Evolutionary conservation across 2,888 invertebrate genomes (phyloP).

Genomic region (Hirtodrosophila confusa): DNA sequence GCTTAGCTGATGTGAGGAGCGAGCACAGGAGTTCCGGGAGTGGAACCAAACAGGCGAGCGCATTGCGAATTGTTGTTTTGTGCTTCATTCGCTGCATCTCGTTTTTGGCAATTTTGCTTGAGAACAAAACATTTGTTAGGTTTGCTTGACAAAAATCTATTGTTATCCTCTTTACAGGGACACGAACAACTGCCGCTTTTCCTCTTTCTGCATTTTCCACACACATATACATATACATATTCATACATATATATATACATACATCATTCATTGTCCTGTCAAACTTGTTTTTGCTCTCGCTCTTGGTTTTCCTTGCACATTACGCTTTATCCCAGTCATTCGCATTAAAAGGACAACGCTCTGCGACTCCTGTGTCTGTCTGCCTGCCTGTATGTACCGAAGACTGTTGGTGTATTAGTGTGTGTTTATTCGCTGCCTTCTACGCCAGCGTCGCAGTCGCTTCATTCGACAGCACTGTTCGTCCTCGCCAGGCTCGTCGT

Average conservation of each 20-base stretch:
- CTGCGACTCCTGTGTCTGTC: slow-evolving; percentile 43
- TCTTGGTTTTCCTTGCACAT: slow-evolving; percentile 63
- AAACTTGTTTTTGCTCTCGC: slow-evolving; percentile 73
- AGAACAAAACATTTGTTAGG: slow-evolving; percentile 26
- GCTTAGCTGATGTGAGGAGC: not conserved
- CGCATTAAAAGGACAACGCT: slow-evolving; percentile 80
- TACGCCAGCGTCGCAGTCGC: slow-evolving; percentile 31
- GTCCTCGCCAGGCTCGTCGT: slow-evolving; percentile 66
- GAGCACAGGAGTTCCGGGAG: slow-evolving; percentile 4
- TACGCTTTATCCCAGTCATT: slow-evolving; percentile 67
- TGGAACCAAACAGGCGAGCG: slow-evolving; percentile 17
- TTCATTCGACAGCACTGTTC: slow-evolving; percentile 29
- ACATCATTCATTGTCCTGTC: slow-evolving; percentile 59
- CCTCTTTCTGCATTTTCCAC: slow-evolving; percentile 60
- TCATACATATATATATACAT: slow-evolving; percentile 2
- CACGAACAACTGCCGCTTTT: slow-evolving; percentile 72
- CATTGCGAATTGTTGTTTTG: slow-evolving; percentile 50
- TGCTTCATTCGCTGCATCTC: slow-evolving; percentile 60
- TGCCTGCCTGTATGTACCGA: slow-evolving; percentile 11
- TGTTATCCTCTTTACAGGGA: slow-evolving; percentile 25
- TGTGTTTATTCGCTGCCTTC: slow-evolving; percentile 42
- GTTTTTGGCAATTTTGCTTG: slow-evolving; percentile 52
- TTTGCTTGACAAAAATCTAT: slow-evolving; percentile 42
- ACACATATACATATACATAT: slow-evolving; percentile 7
- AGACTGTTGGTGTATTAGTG: slow-evolving; percentile 19